phyloP scores from a whole-genome alignment of 2,113 vertebrate genomes.

The Ictidomys tridecemlineatus region DNA sequence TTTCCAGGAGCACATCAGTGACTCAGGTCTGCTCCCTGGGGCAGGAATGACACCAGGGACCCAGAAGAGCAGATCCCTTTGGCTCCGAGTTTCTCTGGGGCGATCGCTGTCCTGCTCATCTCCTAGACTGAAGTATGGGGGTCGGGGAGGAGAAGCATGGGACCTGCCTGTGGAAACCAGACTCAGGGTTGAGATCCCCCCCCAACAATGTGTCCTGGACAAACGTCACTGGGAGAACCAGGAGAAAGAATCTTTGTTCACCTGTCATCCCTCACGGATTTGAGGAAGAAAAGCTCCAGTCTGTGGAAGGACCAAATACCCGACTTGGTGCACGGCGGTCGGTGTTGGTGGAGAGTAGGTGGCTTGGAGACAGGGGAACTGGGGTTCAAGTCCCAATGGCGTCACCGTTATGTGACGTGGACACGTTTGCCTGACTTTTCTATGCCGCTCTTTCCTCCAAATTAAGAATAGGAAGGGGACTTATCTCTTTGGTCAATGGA shows the following conservation, averaged over 20 bases:
- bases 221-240: not conserved
- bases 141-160: rapidly evolving
- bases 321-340: not conserved
- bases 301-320: not conserved
- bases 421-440: slow-evolving; percentile 4
- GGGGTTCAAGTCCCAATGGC: not conserved
- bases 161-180: not conserved
- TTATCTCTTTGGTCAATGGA: not conserved
- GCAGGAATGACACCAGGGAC: not conserved
- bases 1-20: not conserved
- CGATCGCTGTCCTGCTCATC: not conserved
- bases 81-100: not conserved
- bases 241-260: not conserved
- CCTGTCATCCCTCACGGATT: not conserved
- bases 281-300: not conserved
- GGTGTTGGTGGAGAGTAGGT: not conserved
- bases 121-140: not conserved
- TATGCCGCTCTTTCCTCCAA: not conserved
- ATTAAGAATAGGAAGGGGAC: not conserved
- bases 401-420: slow-evolving; percentile 2
- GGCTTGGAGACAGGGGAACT: not conserved
- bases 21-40: not conserved
- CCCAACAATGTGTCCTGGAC: not conserved
- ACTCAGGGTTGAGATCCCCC: not conserved
- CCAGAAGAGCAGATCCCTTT: not conserved